Evolutionary conservation across 2,888 invertebrate genomes (phyloP).

Genomic region (Camponotus fellah): DNA sequence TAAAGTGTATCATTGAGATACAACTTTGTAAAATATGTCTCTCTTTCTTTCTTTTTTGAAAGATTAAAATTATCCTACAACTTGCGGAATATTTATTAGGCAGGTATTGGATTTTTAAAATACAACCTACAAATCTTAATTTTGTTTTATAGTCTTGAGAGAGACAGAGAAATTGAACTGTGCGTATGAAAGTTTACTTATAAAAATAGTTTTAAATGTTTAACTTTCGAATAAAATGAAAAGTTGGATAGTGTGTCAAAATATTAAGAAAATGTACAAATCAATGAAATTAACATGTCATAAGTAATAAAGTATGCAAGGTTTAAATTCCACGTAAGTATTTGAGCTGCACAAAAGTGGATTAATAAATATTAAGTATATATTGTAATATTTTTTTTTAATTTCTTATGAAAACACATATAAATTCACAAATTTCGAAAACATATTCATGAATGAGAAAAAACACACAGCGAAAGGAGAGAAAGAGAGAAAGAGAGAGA

Average conservation of each 20-base stretch:
- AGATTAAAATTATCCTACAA: neutral
- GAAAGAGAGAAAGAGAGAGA: neutral
- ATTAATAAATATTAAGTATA: neutral
- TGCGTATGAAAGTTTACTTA: neutral
- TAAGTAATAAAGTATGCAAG: slow-evolving; percentile 6
- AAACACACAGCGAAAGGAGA: neutral
- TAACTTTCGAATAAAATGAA: slow-evolving; percentile 15
- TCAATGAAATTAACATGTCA: neutral
- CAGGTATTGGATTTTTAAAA: neutral
- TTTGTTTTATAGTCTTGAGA: neutral
- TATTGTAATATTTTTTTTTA: neutral
- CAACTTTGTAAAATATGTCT: neutral
- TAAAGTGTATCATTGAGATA: neutral
- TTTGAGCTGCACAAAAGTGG: neutral
- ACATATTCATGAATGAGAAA: neutral
- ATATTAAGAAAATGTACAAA: slow-evolving; percentile 8
- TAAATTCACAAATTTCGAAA: neutral
- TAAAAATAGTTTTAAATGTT: neutral
- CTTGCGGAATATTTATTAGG: neutral
- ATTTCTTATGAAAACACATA: neutral
- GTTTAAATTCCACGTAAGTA: neutral
- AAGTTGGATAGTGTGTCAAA: neutral
- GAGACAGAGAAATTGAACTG: neutral
- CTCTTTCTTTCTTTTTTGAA: neutral
- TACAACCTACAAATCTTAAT: neutral